Evolutionary conservation across 2,113 vertebrate species (phyloP), one percentile per base, ranked within the genome.

Genomic region (Solea solea): DNA sequence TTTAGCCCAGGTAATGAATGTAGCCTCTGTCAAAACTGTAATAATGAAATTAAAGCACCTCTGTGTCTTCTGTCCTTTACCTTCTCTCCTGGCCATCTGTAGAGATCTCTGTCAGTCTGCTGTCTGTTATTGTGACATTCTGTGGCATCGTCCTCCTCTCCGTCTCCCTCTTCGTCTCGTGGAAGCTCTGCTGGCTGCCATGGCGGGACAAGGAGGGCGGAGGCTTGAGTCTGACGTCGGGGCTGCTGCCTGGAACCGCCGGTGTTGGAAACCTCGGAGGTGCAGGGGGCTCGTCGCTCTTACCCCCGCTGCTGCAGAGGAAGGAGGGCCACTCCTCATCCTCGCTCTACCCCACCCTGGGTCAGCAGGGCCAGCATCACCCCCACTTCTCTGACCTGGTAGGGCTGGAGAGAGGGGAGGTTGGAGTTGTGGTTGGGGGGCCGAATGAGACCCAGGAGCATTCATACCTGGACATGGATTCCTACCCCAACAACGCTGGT

Each of bases 131-230:
- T 13, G 96, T 98, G 82, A 97, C 96, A 0, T 98, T 97, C 93
- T 98, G 96, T 6, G 96, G 96, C 76, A 95, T 98, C 58, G 96
- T 97, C 58, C 94, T 98, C 27, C 94, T 98, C 72, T 95, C 95
- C 1, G 96, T 98, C 64, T 98, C 96, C 9, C 95, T 98, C 81
- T 98, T 97, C 25, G 96, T 98, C 78, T 98, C 96, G 51, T 98
- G 96, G 96, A 98, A 98, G 89, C 89, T 98, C 25, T 98, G 96
- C 92, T 97, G 96, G 96, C 89, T 97, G 86, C 96, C 96, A 80
- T 97, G 96, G 96, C 81, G 96, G 76, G 95, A 97, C 93, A 97
- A 96, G 78, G 93, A 94, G 73, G 93, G 93, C 0, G 94, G 93
- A 55, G 94, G 88, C 78, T 93, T 25, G 88, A 95, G 70, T 86